Evolutionary conservation across 1,140 invertebrate species (phyloP), one percentile per base, ranked within the genome.

Genomic region (Brachionus koreanus): DNA sequence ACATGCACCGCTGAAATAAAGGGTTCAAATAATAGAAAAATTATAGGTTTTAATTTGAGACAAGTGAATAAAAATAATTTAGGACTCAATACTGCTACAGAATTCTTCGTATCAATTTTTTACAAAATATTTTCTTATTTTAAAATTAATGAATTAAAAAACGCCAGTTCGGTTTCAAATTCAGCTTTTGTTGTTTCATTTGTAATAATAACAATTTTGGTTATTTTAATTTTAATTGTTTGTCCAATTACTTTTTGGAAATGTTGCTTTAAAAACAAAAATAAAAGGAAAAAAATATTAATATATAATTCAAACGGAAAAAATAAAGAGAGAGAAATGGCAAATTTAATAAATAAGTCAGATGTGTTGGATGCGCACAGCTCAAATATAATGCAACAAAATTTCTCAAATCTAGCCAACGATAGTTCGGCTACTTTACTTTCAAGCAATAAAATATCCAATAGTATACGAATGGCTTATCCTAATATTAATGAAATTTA

Each of bases 381-480:
- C n/a, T 35, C 35, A 4, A 35, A 69, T 37, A 12, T 29, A 4
- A 4, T 16, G 12, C 33, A 25, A 6, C 37, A 43, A 46, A 74
- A 74, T 46, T 74, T 46, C 13, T 74, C 69, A 1, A 19, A 79
- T 10, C 35, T 79, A 12, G 46, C 49, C 33, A 79, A 79, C 25
- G 76, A 79, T 25, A 79, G 76, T 25, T 79, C 76, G 49, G 49
- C 76, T 5, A 79, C 76, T 33, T 25, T 79, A 9, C 33, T 79
- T 10, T 79, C 76, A 5, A 43, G 3, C 19, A 57, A 57, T 42
- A 79, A 79, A 79, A 79, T 65, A 10, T 61, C 49, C 2, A 79
- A 79, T 42, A 79, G 76, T 25, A 79, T 79, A 13, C 46, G 76
- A 4, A 79, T 79, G 76, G 76, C 76, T 5, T 79, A 79, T 43